Conservation (phyloP, 2,113 vertebrate genomes). For the Agapornis roseicollis region DNA sequence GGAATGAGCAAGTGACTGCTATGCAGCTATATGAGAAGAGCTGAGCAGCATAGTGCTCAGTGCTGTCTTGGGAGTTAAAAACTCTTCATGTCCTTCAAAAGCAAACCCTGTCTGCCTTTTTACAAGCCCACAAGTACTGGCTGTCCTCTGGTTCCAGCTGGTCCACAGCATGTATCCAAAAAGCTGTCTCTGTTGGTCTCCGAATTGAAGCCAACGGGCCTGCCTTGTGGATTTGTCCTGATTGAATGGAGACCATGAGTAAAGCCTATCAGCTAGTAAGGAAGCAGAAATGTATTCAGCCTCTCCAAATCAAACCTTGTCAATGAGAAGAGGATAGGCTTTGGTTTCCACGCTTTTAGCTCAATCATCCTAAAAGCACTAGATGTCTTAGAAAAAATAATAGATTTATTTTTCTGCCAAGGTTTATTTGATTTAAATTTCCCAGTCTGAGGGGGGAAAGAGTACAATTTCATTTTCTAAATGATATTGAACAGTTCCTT, state of each 20-base stretch:
- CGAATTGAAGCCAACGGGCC: neutral
- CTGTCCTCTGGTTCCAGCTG: neutral
- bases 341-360: neutral
- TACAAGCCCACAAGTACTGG: neutral
- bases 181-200: neutral
- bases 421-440: neutral
- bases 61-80: neutral
- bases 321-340: neutral
- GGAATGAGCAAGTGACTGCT: neutral
- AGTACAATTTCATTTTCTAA: neutral
- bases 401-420: neutral
- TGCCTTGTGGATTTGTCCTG: neutral
- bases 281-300: neutral
- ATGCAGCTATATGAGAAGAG: neutral
- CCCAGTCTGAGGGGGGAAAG: accelerated
- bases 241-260: neutral
- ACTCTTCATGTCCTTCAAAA: neutral
- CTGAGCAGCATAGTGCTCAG: neutral
- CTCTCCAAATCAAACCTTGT: neutral
- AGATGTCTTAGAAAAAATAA: neutral
- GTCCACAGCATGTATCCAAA: neutral
- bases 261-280: neutral
- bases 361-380: neutral
- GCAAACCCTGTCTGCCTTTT: neutral
- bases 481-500: neutral